Conservation (phyloP, 2,113 vertebrate species). For the Prunella fulvescens region DNA sequence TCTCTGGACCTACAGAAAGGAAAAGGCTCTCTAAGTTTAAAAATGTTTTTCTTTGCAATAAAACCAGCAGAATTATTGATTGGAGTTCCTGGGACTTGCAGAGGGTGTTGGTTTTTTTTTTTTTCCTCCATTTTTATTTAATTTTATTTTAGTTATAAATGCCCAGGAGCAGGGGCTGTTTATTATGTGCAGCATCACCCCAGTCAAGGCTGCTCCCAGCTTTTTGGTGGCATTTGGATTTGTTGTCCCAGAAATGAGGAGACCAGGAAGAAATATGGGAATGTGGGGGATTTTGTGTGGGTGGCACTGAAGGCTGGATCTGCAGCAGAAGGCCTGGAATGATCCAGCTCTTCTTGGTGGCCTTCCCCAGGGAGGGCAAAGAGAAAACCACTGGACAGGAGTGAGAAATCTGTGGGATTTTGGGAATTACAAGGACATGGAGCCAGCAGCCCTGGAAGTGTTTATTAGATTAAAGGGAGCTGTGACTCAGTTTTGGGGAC, state of each 20-base stretch:
- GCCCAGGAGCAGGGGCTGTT: background rate
- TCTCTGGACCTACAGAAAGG: background rate
- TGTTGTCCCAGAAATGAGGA: background rate
- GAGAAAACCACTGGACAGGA: rapidly evolving
- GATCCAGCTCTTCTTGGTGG: background rate
- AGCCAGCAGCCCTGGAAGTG: background rate
- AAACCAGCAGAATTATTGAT: background rate
- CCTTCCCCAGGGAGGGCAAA: background rate
- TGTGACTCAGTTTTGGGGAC: background rate
- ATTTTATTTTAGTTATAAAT: background rate
- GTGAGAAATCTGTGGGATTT: background rate
- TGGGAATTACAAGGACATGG: background rate
- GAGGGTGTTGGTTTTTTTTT: background rate
- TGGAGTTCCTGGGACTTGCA: background rate
- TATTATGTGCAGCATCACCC: background rate
- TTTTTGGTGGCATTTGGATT: background rate
- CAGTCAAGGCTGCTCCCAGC: rapidly evolving
- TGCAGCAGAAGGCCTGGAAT: background rate
- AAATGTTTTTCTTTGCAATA: background rate
- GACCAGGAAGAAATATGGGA: background rate
- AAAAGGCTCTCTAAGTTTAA: background rate
- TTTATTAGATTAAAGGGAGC: background rate
- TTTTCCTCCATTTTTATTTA: background rate
- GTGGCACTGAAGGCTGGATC: background rate
- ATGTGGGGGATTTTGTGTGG: rapidly evolving